Evolutionary conservation across 2,888 invertebrate species (phyloP).

Genomic region (Aphidoletes aphidimyza): DNA sequence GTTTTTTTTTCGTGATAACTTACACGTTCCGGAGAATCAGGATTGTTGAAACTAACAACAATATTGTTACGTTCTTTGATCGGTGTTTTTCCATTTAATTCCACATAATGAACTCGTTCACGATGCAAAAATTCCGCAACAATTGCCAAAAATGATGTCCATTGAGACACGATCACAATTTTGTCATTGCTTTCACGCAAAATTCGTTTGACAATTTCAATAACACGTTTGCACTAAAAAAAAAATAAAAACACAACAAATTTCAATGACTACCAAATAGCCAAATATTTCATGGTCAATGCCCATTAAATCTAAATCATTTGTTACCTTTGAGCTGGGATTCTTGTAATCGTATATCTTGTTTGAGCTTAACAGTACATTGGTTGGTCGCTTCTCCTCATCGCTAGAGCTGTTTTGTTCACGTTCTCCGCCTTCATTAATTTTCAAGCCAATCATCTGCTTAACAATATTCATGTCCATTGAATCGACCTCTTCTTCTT

Average conservation of each 20-base stretch:
- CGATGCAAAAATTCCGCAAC: conserved; percentile 73
- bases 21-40: neutral
- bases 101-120: conserved; percentile 69
- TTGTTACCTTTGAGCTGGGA: conserved; percentile 15
- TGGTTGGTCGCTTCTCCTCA: neutral
- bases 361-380: neutral
- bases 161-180: conserved; percentile 90
- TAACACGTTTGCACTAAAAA: conserved; percentile 50
- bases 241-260: neutral
- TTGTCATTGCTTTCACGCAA: conserved; percentile 73
- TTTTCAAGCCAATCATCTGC: conserved; percentile 16
- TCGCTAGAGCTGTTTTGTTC: neutral
- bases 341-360: neutral
- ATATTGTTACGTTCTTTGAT: conserved; percentile 77
- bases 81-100: conserved; percentile 81
- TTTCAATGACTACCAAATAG: neutral
- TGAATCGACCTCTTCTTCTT: neutral
- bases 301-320: neutral
- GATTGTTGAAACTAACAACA: conserved; percentile 78
- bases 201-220: conserved; percentile 63
- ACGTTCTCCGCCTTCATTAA: neutral
- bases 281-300: no score
- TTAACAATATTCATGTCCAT: conserved; percentile 13
- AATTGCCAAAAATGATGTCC: conserved; percentile 84
- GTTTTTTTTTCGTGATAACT: neutral